A percentile compares a stretch with the other conserved stretches of the same genome.
phyloP scores from a whole-genome alignment of 2,888 invertebrate species.

The Nemotelus nigrinus region DNA sequence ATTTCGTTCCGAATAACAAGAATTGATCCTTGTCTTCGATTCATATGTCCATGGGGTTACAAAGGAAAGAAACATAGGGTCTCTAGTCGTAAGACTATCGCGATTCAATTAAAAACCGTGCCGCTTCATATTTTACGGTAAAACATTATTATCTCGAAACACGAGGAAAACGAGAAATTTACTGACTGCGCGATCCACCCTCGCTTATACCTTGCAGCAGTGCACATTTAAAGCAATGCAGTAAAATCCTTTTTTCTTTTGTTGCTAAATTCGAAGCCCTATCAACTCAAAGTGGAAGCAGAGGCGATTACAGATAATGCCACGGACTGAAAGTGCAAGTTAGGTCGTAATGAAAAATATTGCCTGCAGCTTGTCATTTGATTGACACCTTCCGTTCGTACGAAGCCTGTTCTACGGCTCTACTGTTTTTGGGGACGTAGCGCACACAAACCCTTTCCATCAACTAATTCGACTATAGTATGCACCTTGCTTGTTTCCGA shows the following conservation, averaged over 20 bases:
- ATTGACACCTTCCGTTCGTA: conserved; percentile 41
- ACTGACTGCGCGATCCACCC: conserved; percentile 36
- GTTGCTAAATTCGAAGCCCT: conserved; percentile 31
- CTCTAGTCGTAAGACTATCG: conserved; percentile 2
- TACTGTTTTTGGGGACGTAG: conserved; percentile 18
- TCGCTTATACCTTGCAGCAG: not conserved
- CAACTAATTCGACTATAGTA: too few species aligned
- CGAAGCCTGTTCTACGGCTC: not conserved
- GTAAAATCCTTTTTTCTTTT: conserved; percentile 20
- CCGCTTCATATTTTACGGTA: conserved; percentile 38
- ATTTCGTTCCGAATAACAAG: not conserved
- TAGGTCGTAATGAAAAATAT: conserved; percentile 38
- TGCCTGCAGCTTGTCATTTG: conserved; percentile 30
- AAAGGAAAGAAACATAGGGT: too few species aligned
- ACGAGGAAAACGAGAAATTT: conserved; percentile 31
- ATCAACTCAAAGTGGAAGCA: not conserved
- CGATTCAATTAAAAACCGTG: conserved; percentile 39
- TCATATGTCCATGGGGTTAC: not conserved
- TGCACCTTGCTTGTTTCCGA: too few species aligned
- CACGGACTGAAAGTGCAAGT: conserved; percentile 16
- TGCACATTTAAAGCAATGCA: not conserved
- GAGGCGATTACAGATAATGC: conserved; percentile 28
- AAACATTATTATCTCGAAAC: conserved; percentile 2
- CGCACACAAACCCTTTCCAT: conserved; percentile 1
- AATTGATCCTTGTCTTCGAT: conserved; percentile 33